Conservation (phyloP, 2,797 vertebrate genomes). For the Coilia nasus region DNA sequence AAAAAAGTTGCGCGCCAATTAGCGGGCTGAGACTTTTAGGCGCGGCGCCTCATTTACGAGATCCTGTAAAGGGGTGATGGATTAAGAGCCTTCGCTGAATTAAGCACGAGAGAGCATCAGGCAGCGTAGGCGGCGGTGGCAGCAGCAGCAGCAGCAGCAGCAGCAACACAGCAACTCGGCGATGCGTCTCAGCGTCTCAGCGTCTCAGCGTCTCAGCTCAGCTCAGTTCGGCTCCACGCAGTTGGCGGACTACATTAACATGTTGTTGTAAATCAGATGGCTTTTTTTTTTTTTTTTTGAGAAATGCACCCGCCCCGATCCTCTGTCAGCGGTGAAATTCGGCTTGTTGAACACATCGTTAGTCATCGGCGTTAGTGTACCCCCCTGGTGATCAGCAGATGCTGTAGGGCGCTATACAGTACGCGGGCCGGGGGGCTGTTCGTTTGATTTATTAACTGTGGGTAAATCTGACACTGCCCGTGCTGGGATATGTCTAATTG, state of each 20-base stretch:
- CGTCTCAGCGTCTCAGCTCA: not conserved
- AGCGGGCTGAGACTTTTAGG: not conserved
- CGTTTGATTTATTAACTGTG: not conserved
- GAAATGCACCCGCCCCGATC: not conserved
- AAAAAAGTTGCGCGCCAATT: not conserved
- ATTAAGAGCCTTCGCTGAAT: not conserved
- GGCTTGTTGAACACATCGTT: constrained; percentile 49
- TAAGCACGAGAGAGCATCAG: not conserved
- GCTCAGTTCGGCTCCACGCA: not conserved
- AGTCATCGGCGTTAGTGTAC: not conserved
- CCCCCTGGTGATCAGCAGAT: not conserved
- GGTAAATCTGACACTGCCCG: not conserved
- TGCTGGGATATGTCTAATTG: not conserved
- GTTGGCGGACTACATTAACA: constrained; percentile 5
- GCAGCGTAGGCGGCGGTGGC: too few relatives aligned
- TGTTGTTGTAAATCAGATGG: constrained; percentile 8
- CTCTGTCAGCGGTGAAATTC: constrained; percentile 47
- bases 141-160: too few relatives aligned
- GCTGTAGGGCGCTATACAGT: not conserved
- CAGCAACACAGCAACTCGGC: not conserved
- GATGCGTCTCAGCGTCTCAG: not conserved
- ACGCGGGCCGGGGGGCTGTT: not conserved
- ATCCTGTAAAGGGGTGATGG: constrained; percentile 3
- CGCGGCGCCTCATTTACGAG: not conserved
- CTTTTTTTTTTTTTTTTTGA: too few relatives aligned